Conservation (phyloP, 2,797 vertebrate genomes). For the Ceyx erithaca region DNA sequence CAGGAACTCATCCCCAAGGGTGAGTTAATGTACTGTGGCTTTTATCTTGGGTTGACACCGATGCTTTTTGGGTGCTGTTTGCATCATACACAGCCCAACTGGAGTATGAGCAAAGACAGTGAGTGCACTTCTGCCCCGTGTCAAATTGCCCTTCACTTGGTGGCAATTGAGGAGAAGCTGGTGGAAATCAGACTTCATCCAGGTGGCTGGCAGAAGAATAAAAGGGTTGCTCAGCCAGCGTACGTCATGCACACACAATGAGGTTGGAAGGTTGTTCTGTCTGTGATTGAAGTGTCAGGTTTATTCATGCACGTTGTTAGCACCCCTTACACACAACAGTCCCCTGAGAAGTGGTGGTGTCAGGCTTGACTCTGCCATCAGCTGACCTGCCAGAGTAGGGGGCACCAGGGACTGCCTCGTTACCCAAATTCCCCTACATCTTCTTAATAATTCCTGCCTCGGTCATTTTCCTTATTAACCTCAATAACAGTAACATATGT, state of each 20-base stretch:
- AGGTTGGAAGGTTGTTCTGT: background rate
- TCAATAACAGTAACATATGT: background rate
- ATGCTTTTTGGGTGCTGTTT: background rate
- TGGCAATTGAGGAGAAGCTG: background rate
- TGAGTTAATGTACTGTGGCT: background rate
- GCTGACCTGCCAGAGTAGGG: background rate
- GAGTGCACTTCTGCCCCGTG: fast-evolving
- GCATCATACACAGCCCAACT: background rate
- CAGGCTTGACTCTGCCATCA: fast-evolving
- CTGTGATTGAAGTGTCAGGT: background rate
- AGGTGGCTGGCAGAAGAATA: background rate
- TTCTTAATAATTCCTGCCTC: background rate
- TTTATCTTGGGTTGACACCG: background rate
- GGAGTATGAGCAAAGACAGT: background rate
- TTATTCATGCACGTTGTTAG: background rate
- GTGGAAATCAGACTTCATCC: background rate
- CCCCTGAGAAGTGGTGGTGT: background rate
- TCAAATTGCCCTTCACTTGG: background rate
- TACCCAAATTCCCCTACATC: background rate
- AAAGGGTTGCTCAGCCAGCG: fast-evolving
- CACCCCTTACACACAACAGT: background rate
- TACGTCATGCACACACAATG: fast-evolving
- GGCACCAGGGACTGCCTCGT: background rate
- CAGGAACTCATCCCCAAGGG: background rate
- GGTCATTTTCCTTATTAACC: background rate